Evolutionary conservation across 1,140 invertebrate species (phyloP).

Genomic region (Macrocentrus cingulum): DNA sequence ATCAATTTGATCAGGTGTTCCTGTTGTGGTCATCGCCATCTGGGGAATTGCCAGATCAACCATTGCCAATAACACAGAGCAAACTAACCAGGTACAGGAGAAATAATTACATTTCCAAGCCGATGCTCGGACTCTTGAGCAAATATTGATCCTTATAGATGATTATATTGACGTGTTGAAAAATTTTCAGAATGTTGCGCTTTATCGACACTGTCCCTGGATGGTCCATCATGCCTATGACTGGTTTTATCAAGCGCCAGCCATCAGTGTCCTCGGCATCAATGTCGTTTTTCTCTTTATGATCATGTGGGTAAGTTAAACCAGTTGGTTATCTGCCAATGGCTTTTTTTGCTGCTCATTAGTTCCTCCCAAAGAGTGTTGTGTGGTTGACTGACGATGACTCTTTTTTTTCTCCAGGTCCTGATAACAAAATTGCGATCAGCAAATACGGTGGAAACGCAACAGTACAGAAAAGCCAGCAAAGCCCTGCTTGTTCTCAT

Average conservation of each 20-base stretch:
- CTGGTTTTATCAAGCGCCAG: constrained; percentile 79
- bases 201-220: constrained; percentile 66
- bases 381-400: no score
- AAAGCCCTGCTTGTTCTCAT: constrained; percentile 86
- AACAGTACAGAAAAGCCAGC: constrained; percentile 85
- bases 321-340: background rate
- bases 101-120: constrained; percentile 10
- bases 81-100: constrained; percentile 53
- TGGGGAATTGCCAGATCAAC: constrained; percentile 68
- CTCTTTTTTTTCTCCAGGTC: constrained; percentile 61
- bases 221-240: constrained; percentile 73
- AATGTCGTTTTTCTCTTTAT: constrained; percentile 86
- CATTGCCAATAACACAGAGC: constrained; percentile 37
- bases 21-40: constrained; percentile 67
- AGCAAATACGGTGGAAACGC: constrained; percentile 81
- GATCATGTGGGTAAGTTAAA: constrained; percentile 86
- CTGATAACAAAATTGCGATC: constrained; percentile 89
- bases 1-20: constrained; percentile 57
- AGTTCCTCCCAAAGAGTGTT: background rate
- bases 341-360: background rate
- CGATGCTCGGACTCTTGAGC: background rate
- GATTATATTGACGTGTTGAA: constrained; percentile 3
- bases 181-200: constrained; percentile 40
- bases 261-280: constrained; percentile 70
- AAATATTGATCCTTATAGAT: background rate